Base-by-base conservation (phyloP, 2,888 invertebrate species). In the Lithophane socia region DNA sequence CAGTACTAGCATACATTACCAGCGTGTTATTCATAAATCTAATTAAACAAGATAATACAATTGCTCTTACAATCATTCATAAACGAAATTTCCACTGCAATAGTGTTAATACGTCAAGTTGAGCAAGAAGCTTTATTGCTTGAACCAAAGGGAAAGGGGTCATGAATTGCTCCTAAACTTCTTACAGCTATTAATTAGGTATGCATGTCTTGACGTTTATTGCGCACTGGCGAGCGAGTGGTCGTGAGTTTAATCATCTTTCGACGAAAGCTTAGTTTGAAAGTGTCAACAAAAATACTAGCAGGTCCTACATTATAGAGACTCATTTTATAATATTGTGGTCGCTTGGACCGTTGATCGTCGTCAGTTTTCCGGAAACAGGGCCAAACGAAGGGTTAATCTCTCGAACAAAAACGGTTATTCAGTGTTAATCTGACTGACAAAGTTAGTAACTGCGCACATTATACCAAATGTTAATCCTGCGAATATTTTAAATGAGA, bases 301-400 rank as follows among this genome's bases (percentile, higher is more conserved):
- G 24, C 13, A 16, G 29, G 16, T 58, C 24, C 58, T 58, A 1
- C 7, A 58, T 24, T n/a, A n/a, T 2, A 58, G 7, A 58, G 7
- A 58, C 13, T 24, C 4, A 18, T 67, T 18, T 13, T 1, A 10
- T 37, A 42, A 47, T 3, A 24, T 16, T 52, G 13, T 42, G 49
- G 13, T 29, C 47, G 47, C 42, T 58, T 18, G 29, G 42, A n/a
- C 37, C 21, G 44, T 21, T 42, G 29, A 56, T 67, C 29, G 52
- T 65, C 21, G 29, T 42, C n/a, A 54, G 24, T 63, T 54, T 65
- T 37, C 21, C n/a, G 44, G 8, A 29, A 60, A n/a, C 21, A 18
- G 42, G 10, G 1, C 7, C 12, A 77, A 54, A 44, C 24, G 4
- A 37, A 67, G 72, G 56, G 80, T 80, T 73, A 79, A 79, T 73